A percentile compares a stretch with the other conserved stretches of the same genome.
phyloP scores from a whole-genome alignment of 2,113 vertebrate species.

The Reinhardtius hippoglossoides region DNA sequence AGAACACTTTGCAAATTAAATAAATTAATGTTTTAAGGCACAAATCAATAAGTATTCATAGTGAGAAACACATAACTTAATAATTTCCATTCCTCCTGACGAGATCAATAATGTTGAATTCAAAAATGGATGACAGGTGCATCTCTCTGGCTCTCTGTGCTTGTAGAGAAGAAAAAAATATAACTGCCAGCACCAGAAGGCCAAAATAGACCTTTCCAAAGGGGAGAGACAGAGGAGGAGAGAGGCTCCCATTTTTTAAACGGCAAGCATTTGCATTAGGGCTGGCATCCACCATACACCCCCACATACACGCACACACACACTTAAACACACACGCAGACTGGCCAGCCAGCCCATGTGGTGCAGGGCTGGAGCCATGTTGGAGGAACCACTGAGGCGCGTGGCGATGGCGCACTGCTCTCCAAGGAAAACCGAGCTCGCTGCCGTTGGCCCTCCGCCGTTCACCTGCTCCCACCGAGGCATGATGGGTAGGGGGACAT shows the following conservation, averaged over 20 bases:
- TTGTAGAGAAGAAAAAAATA: conserved; percentile 70
- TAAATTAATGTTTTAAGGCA: conserved; percentile 14
- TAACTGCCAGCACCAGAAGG: conserved; percentile 78
- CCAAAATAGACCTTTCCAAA: conserved; percentile 78
- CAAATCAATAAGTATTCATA: conserved; percentile 25
- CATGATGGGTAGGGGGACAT: conserved; percentile 79
- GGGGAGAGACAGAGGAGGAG: conserved; percentile 71
- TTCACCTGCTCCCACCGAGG: conserved; percentile 82
- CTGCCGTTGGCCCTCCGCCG: conserved; percentile 72
- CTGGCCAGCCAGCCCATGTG: conserved; percentile 77
- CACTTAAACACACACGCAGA: conserved; percentile 43
- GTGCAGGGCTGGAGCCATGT: conserved; percentile 78
- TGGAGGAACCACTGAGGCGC: conserved; percentile 80
- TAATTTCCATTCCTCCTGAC: conserved; percentile 55
- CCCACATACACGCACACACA: conserved; percentile 27
- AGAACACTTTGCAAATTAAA: conserved; percentile 1
- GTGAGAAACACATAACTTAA: conserved; percentile 36
- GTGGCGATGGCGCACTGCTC: conserved; percentile 64
- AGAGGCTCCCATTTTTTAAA: conserved; percentile 73
- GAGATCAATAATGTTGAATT: conserved; percentile 76
- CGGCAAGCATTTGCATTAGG: conserved; percentile 80
- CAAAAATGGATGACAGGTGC: conserved; percentile 85
- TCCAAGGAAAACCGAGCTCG: conserved; percentile 65
- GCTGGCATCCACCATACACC: conserved; percentile 71
- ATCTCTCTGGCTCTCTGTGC: conserved; percentile 75